These are phyloP conservation scores for Furnarius figulus DNA, from an alignment of 2,113 vertebrate species.

Conservation along the genomic window DNA sequence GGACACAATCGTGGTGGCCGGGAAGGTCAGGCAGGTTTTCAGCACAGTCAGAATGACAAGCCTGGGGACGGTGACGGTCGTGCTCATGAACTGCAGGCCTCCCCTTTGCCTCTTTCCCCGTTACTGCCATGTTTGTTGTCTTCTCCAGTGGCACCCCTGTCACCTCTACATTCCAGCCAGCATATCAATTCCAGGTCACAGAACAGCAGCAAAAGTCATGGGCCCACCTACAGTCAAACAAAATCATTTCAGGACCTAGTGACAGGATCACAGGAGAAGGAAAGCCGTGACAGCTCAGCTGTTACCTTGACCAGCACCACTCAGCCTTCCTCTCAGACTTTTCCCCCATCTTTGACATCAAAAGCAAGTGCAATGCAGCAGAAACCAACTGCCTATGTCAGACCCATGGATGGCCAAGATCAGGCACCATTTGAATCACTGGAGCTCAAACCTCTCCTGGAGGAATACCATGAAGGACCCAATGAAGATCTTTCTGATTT, in stretches of 20 bases:
- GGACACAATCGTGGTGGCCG: not conserved
- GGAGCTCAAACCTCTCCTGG: conserved; percentile 83
- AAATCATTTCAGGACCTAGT: conserved; percentile 51
- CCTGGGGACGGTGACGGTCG: conserved; percentile 43
- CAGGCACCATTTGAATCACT: conserved; percentile 86
- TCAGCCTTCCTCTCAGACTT: conserved; percentile 81
- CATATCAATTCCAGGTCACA: conserved; percentile 68
- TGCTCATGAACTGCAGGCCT: not conserved
- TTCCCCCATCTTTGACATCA: conserved; percentile 81
- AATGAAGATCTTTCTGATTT: conserved; percentile 76
- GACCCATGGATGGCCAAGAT: conserved; percentile 95
- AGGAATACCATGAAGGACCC: conserved; percentile 71
- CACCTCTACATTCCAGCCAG: conserved; percentile 84
- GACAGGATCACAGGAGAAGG: conserved; percentile 53
- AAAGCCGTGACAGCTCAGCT: conserved; percentile 59
- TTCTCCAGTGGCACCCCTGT: conserved; percentile 71
- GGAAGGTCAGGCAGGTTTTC: not conserved
- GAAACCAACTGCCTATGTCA: conserved; percentile 94
- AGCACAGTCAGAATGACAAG: conserved; percentile 57
- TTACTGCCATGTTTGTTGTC: conserved; percentile 76
- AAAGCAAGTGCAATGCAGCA: conserved; percentile 84
- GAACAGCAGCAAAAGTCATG: conserved; percentile 57
- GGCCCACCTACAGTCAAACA: conserved; percentile 12
- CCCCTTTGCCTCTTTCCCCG: conserved; percentile 63
- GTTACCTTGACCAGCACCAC: conserved; percentile 64